A percentile compares a stretch with the other conserved stretches of the same genome.
Conservation (phyloP, 2,797 vertebrate genomes). For the Epinephelus coioides region DNA sequence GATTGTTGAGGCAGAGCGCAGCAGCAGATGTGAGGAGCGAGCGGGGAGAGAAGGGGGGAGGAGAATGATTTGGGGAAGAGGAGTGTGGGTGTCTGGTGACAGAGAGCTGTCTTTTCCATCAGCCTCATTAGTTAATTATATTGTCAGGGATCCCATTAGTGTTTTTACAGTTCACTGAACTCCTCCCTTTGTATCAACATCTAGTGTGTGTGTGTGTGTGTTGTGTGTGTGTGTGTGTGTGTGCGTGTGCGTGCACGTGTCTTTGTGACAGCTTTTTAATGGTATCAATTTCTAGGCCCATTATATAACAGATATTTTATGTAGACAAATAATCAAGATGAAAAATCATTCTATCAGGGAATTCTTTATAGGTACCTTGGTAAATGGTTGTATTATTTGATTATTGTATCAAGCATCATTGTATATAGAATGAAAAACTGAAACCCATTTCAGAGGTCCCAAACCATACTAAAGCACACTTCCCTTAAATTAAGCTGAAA, state of each 20-base stretch:
- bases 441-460: too few species aligned
- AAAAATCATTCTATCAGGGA: not conserved
- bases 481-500: too few species aligned
- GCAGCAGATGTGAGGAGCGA: constrained; percentile 58
- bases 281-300: not conserved
- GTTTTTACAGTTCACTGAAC: constrained; percentile 74
- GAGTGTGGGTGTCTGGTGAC: constrained; percentile 49
- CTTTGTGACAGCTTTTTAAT: not conserved
- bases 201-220: constrained; percentile 28
- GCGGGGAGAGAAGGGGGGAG: not conserved
- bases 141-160: constrained; percentile 78
- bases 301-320: too few species aligned
- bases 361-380: not conserved
- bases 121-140: constrained; percentile 76
- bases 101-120: constrained; percentile 67
- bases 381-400: too few species aligned
- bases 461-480: too few species aligned
- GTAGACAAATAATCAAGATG: too few species aligned
- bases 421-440: not conserved
- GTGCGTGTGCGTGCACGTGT: constrained; percentile 14
- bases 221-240: constrained; percentile 18
- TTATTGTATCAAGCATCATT: not conserved
- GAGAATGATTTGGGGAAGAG: constrained; percentile 12
- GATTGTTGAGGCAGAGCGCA: constrained; percentile 8
- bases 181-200: constrained; percentile 68